Evolutionary conservation across 2,888 invertebrate species (phyloP).

Genomic region (Pecten maximus): DNA sequence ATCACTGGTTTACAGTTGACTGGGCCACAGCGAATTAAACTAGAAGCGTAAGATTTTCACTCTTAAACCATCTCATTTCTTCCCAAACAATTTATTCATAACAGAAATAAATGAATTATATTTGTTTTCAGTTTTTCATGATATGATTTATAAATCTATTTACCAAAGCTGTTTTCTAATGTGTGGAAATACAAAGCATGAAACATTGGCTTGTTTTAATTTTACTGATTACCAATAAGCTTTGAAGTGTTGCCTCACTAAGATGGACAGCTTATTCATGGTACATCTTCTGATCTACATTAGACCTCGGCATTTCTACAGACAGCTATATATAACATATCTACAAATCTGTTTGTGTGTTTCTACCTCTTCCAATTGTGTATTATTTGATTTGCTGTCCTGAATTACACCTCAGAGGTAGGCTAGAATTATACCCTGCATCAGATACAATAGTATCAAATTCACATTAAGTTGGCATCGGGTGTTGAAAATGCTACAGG

Average conservation of each 20-base stretch:
- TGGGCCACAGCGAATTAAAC: conserved; percentile 67
- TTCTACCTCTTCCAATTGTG: not conserved
- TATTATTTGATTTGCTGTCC: not conserved
- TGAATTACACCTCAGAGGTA: not conserved
- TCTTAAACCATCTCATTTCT: not conserved
- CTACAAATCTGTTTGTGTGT: not conserved
- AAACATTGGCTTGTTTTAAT: not conserved
- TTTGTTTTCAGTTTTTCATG: too few species aligned
- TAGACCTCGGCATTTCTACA: not conserved
- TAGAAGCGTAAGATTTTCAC: conserved; percentile 65
- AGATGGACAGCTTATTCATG: not conserved
- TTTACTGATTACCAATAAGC: not conserved
- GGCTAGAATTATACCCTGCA: not conserved
- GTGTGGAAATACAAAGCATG: not conserved
- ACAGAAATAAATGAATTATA: too few species aligned
- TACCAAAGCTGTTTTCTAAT: not conserved
- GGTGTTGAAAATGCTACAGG: not conserved
- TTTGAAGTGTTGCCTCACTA: not conserved
- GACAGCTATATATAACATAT: not conserved
- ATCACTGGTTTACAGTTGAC: conserved; percentile 65
- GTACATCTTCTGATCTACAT: not conserved
- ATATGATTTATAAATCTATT: not conserved
- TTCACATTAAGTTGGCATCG: conserved; percentile 30
- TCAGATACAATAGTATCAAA: conserved; percentile 27
- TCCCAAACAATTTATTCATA: too few species aligned